Evolutionary conservation across 2,797 vertebrate genomes (phyloP), one percentile per base, ranked within the genome.

Genomic region (Ceyx erithaca): DNA sequence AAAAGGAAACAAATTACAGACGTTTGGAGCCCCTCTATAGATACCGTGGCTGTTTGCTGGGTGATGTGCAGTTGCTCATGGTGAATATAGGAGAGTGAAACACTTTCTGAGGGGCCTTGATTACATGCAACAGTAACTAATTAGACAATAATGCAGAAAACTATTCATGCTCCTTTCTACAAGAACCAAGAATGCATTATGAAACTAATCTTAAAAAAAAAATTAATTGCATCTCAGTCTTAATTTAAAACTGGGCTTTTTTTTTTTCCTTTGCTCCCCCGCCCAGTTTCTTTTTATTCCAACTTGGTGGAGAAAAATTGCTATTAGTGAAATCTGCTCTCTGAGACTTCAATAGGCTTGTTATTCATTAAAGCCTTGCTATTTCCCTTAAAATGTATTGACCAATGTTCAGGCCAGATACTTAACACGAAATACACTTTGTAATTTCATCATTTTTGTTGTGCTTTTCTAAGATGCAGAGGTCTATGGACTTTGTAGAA

Each of bases 401-500:
- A 92, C 64, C 75, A 54, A n/a, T 57, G 63, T 61, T 86, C 62
- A 62, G 72, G 66, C 80, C 62, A 70, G 77, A 76, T 75, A 86
- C 90, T 93, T 86, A 61, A 16, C 92, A 63, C 51, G 92, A 92
- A 94, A 92, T 89, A 83, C 92, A 92, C 93, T 90, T 95, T 63
- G 90, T 85, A 92, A 95, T 92, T 87, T 95, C 90, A 94, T 90
- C 82, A 76, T 90, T 96, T 89, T 80, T 82, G n/a, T 73, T 89
- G 89, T 83, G 64, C 66, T 79, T 51, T 80, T 82, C 75, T 69
- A 57, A 88, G 75, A 59, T 2, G 8, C 48, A 77, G 84, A 76
- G 91, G 43, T 51, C 85, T 69, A 11, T 35, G 55, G 77, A 46
- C 91, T 95, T 80, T 81, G 75, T 86, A 84, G 91, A 59, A 93